Base-by-base conservation (phyloP, 2,797 vertebrate genomes). In the Arctocebus calabarensis region DNA sequence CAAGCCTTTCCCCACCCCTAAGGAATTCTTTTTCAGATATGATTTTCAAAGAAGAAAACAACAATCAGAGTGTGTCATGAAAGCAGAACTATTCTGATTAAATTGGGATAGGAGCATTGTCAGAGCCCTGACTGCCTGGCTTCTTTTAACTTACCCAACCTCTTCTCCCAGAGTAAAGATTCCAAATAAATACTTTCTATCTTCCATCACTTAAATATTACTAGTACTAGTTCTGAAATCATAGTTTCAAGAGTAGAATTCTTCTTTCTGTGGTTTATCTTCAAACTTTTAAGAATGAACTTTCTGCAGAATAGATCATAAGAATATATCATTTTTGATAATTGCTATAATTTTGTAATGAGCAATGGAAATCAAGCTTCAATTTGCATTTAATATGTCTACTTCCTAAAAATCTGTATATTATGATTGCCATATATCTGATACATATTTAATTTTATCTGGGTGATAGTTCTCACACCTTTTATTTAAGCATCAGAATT, bases 261-360 rank as follows among this genome's bases (percentile, higher is more conserved):
- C 32, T 43, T 73, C 59, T 85, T 96, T 82, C 27, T 11, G 19
- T 40, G 3, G 20, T 45, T 9, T 83, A 0, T 90, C 32, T 85
- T 88, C 92, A 86, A 84, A 70, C 57, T 96, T 92, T 66, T 96
- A 22, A 11, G 25, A 84, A 57, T 48, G 12, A 88, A 77, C 20
- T 84, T 77, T 90, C 45, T 48, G 13, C 27, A 71, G 25, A 92
- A 14, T 66, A 23, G 7, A 8, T 86, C 10, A 3, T 83, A 79
- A 23, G 22, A 84, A 55, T 59, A 0, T n/a, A 13, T 59, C n/a
- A 12, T 93, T 55, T 81, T 88, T 37, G 48, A 61, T 88, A 89
- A 77, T 68, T 97, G 20, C 90, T 86, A 0, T 75, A 78, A 57
- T 78, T 59, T 68, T 86, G 77, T 52, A 87, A 84, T 84, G 64